Evolutionary conservation across 2,888 invertebrate genomes (phyloP).

Genomic region (Nephrotoma flavescens): DNA sequence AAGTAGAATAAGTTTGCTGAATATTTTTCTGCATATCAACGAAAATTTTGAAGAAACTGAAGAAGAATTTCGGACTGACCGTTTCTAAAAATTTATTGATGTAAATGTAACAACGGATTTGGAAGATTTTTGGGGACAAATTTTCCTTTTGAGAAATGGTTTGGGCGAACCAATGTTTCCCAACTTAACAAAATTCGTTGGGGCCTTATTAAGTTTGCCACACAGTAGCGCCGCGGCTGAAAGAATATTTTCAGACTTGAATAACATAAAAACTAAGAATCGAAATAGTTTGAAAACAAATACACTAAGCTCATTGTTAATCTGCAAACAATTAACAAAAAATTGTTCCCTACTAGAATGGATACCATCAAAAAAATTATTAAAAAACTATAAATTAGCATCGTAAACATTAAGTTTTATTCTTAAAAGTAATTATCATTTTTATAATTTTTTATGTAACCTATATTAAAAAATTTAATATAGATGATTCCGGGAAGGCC

Average conservation of each 20-base stretch:
- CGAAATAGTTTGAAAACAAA: background rate
- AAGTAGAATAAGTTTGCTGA: background rate
- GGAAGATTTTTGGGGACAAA: background rate
- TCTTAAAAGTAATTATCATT: background rate
- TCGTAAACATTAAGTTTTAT: background rate
- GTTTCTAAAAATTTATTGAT: background rate
- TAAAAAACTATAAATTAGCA: background rate
- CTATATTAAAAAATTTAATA: background rate
- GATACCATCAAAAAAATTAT: background rate
- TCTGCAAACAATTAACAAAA: background rate
- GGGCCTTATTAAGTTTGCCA: no score
- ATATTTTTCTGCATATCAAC: no score
- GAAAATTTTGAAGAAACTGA: no score
- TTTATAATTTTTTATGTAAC: background rate
- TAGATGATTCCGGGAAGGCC: background rate
- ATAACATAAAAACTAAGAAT: conserved; percentile 11
- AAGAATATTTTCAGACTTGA: conserved; percentile 12
- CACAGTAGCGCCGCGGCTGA: conserved; percentile 11
- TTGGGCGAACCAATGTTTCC: background rate
- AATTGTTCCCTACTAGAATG: background rate
- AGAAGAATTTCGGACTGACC: background rate
- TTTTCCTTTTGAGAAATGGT: background rate
- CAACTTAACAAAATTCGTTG: no score
- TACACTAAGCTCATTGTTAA: background rate
- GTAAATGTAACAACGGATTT: background rate